Base-by-base conservation (phyloP, 2,888 invertebrate species). In the Nomada fabriciana region DNA sequence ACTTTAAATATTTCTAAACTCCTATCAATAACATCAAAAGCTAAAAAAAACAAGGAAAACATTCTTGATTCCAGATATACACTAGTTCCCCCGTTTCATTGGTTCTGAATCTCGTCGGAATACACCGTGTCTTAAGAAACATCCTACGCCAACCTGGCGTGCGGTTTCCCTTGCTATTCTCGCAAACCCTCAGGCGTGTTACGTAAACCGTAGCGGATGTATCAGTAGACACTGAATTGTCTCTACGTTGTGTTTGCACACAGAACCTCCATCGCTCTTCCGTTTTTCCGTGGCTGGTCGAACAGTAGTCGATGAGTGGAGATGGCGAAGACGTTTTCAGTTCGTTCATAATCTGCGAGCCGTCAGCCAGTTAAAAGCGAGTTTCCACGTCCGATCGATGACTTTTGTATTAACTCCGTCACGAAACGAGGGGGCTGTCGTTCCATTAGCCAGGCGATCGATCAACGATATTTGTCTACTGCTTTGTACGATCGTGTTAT, bases 221-320 rank as follows among this genome's bases (percentile, higher is more conserved):
- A 89, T 86, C 74, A 71, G 72, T 83, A 67, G 69, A 83, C 61
- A 61, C 60, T 63, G 80, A 86, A 88, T 88, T 85, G 84, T 85
- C 86, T 76, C 75, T 57, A 72, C 68, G 50, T 74, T 67, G 70
- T 84, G 77, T 86, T 83, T 82, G 75, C 78, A 72, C 71, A 47
- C 57, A 50, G 52, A 73, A 59, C 52, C 69, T 67, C 52, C 69
- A 43, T 75, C 72, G 55, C 67, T 65, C 63, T 72, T 75, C 65
- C 50, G 60, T 52, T 15, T 63, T 63, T 63, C 57, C 59, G 20
- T 23, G 52, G 53, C 64, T 23, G 15, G 43, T 7, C 67, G 63
- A 15, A 36, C 9, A 55, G 52, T 53, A 36, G 18, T 43, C 11
- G 50, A 43, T 23, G 61, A 13, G 43, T 61, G 47, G 55, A 63